phyloP scores from a whole-genome alignment of 1,140 invertebrate species.

The Drosophila parabipectinata region DNA sequence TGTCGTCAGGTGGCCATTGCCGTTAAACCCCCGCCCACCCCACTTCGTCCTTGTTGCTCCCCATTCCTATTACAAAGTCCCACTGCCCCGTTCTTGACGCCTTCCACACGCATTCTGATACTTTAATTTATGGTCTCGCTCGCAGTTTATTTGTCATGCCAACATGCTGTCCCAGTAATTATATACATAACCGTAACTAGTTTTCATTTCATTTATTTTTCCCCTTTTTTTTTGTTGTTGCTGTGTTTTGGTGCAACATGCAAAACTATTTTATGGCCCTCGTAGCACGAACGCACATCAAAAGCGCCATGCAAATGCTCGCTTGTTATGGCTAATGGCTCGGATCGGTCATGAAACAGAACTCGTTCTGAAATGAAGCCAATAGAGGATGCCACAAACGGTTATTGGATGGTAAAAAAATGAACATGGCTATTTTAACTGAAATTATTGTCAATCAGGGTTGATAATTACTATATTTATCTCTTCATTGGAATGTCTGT shows the following conservation, averaged over 20 bases:
- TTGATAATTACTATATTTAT: conserved; percentile 13
- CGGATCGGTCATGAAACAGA: conserved; percentile 27
- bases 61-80: neutral
- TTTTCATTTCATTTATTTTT: conserved; percentile 23
- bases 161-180: conserved; percentile 60
- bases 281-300: conserved; percentile 34
- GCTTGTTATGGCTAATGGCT: conserved; percentile 58
- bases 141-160: conserved; percentile 74
- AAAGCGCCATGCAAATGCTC: conserved; percentile 50
- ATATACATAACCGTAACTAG: conserved; percentile 70
- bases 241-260: conserved; percentile 42
- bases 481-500: conserved; percentile 13
- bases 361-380: conserved; percentile 28
- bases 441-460: conserved; percentile 4
- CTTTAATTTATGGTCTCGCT: conserved; percentile 75
- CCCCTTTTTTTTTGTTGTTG: neutral
- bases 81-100: conserved; percentile 12
- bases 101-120: conserved; percentile 73
- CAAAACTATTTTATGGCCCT: conserved; percentile 51
- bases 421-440: conserved; percentile 7
- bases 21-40: conserved; percentile 35
- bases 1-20: conserved; percentile 76
- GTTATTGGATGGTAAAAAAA: conserved; percentile 15
- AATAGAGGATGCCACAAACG: conserved; percentile 27
- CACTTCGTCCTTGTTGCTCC: neutral